These are phyloP conservation scores for Antheraea pernyi DNA, from an alignment of 1,140 invertebrate species.

Conservation along the genomic window DNA sequence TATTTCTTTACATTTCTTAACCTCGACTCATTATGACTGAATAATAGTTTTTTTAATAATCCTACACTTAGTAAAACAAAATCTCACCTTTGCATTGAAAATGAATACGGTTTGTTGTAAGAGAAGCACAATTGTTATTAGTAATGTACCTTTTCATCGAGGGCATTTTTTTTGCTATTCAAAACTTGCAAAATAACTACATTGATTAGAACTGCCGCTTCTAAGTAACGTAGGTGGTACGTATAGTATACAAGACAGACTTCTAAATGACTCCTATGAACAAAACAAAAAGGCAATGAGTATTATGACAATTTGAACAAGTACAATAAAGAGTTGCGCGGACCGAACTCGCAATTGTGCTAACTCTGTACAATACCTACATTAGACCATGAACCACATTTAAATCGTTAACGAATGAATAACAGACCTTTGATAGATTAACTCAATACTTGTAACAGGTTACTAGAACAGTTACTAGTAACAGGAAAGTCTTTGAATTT, in stretches of 20 bases:
- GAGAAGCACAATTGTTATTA: too few relatives aligned
- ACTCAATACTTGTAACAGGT: neutral
- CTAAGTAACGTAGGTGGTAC: neutral
- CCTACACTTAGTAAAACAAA: too few relatives aligned
- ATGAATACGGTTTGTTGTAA: too few relatives aligned
- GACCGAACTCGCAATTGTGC: slow-evolving; percentile 36
- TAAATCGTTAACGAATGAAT: slow-evolving; percentile 30
- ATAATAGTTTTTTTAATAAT: too few relatives aligned
- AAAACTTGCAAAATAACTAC: too few relatives aligned
- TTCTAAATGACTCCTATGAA: slow-evolving; percentile 5
- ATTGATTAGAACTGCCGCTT: too few relatives aligned
- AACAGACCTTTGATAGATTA: slow-evolving; percentile 8
- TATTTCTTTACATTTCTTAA: too few relatives aligned
- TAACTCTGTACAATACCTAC: slow-evolving; percentile 36
- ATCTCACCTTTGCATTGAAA: too few relatives aligned
- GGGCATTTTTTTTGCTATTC: too few relatives aligned
- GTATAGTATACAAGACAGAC: slow-evolving; percentile 12
- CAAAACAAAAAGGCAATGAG: slow-evolving; percentile 21
- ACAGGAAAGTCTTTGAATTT: neutral
- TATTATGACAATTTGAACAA: slow-evolving; percentile 22
- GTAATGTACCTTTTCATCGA: too few relatives aligned
- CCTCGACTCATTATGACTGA: too few relatives aligned
- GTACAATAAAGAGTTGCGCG: slow-evolving; percentile 38
- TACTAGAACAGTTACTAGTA: neutral
- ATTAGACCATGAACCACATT: slow-evolving; percentile 57